Evolutionary conservation across 1,140 invertebrate genomes (phyloP).

Genomic region (Diuraphis noxia): DNA sequence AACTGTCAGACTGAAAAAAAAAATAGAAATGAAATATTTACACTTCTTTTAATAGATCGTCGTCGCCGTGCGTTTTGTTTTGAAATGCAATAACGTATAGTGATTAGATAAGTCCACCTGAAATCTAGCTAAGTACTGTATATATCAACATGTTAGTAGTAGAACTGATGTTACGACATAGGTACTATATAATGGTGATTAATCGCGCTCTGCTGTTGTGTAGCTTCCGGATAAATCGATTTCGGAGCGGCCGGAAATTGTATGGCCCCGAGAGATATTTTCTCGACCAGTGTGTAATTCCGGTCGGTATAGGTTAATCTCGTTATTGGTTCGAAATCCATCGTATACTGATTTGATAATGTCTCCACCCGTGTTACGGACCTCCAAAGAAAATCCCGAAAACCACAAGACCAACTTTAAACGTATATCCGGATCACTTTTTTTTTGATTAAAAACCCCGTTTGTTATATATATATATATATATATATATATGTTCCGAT

Average conservation of each 20-base stretch:
- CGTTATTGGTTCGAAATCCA: background rate
- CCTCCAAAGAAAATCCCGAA: background rate
- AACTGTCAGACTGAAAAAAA: background rate
- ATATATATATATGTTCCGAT: background rate
- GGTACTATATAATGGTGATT: background rate
- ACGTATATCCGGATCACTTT: background rate
- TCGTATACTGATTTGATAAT: conserved; percentile 15
- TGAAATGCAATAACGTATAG: background rate
- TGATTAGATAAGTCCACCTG: background rate
- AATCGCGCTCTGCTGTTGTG: background rate
- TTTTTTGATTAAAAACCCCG: background rate
- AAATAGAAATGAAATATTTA: background rate
- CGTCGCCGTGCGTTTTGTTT: background rate
- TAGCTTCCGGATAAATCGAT: background rate
- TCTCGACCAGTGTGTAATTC: background rate
- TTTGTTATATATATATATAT: too few relatives aligned
- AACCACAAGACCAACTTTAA: background rate
- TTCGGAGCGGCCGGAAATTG: background rate
- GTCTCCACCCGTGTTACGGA: background rate
- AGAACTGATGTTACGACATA: conserved; percentile 2
- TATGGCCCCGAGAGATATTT: background rate
- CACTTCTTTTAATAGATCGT: background rate
- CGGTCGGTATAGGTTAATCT: conserved; percentile 22
- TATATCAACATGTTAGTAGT: background rate
- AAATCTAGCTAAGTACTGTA: background rate